Evolutionary conservation across 2,113 vertebrate genomes (phyloP).

Genomic region (Dicrurus megarhynchus): DNA sequence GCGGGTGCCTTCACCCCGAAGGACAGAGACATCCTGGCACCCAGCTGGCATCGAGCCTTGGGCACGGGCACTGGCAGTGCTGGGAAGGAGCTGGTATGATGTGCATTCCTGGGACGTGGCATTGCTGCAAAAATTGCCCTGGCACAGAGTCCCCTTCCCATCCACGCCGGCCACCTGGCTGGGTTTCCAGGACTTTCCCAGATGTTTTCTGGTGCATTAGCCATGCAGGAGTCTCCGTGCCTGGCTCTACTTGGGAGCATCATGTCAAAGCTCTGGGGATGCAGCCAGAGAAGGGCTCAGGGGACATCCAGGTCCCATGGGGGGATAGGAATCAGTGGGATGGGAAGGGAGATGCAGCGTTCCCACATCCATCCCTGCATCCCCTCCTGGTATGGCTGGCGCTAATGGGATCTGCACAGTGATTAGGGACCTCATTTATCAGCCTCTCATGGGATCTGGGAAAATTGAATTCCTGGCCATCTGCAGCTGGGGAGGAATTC

Average conservation of each 20-base stretch:
- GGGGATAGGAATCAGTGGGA: not conserved
- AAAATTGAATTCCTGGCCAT: conserved; percentile 53
- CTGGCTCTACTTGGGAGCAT: not conserved
- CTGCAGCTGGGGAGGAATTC: conserved; percentile 34
- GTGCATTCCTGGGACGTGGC: not conserved
- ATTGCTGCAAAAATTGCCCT: not conserved
- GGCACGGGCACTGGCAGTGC: not conserved
- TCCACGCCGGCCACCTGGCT: not conserved
- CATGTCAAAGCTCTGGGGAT: not conserved
- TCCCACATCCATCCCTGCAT: not conserved
- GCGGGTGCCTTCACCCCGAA: accelerated
- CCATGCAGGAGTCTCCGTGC: not conserved
- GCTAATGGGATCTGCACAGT: not conserved
- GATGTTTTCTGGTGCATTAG: not conserved
- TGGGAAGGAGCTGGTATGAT: not conserved
- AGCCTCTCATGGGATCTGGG: conserved; percentile 10
- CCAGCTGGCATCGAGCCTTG: not conserved
- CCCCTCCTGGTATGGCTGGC: not conserved
- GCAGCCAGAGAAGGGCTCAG: accelerated
- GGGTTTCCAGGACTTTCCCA: not conserved
- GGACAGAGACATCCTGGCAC: not conserved
- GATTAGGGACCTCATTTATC: not conserved
- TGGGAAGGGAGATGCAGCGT: not conserved
- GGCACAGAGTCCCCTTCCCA: not conserved
- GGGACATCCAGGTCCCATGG: not conserved